Evolutionary conservation across 2,888 invertebrate genomes (phyloP).

Genomic region (Monochamus alternatus): DNA sequence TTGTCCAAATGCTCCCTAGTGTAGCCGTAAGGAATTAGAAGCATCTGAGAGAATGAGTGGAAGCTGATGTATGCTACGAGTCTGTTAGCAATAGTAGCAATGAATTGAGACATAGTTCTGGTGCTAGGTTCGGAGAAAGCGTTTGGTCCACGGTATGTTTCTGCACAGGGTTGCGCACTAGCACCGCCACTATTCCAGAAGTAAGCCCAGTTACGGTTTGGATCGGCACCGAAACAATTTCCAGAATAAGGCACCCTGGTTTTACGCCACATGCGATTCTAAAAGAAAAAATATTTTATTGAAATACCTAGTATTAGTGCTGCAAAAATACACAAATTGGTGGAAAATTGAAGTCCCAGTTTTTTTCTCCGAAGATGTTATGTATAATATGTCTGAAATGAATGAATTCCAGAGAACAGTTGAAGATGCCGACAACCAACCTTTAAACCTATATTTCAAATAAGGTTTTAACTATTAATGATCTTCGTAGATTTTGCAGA

Average conservation of each 20-base stretch:
- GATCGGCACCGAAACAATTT: constrained; percentile 79
- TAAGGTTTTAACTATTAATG: too few species aligned
- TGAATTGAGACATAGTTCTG: constrained; percentile 73
- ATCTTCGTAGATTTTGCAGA: too few species aligned
- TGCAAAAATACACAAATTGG: too few species aligned
- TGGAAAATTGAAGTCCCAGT: too few species aligned
- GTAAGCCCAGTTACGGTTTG: constrained; percentile 85
- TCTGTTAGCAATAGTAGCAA: constrained; percentile 65
- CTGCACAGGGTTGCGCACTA: constrained; percentile 74
- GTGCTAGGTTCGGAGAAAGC: constrained; percentile 84
- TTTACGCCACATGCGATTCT: constrained; percentile 82
- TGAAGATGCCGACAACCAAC: too few species aligned
- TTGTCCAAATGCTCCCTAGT: constrained; percentile 74
- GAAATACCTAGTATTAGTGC: too few species aligned
- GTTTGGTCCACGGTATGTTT: constrained; percentile 78
- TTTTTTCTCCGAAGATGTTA: too few species aligned
- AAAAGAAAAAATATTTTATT: constrained; percentile 58
- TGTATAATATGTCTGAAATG: too few species aligned
- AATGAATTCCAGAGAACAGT: too few species aligned
- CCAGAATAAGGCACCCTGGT: constrained; percentile 74
- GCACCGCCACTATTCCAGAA: constrained; percentile 77
- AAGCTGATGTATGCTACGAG: constrained; percentile 77
- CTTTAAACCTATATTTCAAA: too few species aligned
- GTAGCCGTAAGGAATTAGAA: constrained; percentile 82
- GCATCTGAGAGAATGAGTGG: constrained; percentile 82